Conservation (phyloP, 2,113 vertebrate species). For the Cynoglossus semilaevis region DNA sequence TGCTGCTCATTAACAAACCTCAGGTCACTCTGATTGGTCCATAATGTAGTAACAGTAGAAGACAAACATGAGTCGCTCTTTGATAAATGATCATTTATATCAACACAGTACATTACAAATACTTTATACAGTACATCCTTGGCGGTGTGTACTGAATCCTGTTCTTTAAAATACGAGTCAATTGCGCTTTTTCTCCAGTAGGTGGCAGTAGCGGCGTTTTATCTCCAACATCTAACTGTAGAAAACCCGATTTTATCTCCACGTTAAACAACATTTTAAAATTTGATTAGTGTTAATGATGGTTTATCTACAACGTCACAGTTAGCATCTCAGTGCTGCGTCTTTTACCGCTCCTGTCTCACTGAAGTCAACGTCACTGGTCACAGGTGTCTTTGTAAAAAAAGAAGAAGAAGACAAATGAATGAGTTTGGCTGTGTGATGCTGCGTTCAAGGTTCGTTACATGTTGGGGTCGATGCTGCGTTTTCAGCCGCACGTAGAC, state of each 20-base stretch:
- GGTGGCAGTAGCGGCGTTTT: slow-evolving; percentile 52
- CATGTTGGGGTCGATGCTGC: slow-evolving; percentile 47
- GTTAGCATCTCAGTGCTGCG: too few relatives aligned
- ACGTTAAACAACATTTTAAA: too few relatives aligned
- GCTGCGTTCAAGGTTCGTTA: background rate
- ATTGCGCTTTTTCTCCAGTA: slow-evolving; percentile 27
- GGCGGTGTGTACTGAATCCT: background rate
- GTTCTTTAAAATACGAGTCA: background rate
- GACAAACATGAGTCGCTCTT: too few relatives aligned
- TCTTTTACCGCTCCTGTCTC: too few relatives aligned
- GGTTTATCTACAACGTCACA: too few relatives aligned
- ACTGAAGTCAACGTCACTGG: too few relatives aligned
- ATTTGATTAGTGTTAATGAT: too few relatives aligned
- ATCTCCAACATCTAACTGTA: too few relatives aligned
- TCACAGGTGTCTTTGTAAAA: too few relatives aligned
- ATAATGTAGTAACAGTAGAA: too few relatives aligned
- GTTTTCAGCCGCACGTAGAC: slow-evolving; percentile 65
- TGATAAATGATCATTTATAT: background rate
- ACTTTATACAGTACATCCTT: background rate
- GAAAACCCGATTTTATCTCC: too few relatives aligned
- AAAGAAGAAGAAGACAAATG: background rate
- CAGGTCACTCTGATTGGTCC: background rate
- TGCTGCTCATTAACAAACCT: slow-evolving; percentile 30
- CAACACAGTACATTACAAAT: too few relatives aligned
- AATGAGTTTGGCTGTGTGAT: background rate